Percentiles rank a stretch among this genome's conserved stretches.
Evolutionary conservation across 2,888 invertebrate genomes (phyloP).

Genomic region (Cordilura impudica): DNA sequence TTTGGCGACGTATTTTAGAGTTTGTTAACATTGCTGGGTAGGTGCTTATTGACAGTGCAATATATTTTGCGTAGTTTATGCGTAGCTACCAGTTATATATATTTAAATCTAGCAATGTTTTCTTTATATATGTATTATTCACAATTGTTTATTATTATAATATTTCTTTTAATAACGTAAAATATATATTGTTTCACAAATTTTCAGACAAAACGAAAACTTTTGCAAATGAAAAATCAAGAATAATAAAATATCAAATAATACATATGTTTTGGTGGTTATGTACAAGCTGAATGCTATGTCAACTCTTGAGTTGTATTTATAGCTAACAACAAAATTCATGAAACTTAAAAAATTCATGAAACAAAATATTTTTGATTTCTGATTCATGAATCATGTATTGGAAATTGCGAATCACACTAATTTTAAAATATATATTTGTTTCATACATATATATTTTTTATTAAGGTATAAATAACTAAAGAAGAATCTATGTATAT

Average conservation of each 20-base stretch:
- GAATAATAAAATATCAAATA: constrained; percentile 34
- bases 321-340: no score
- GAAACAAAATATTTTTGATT: no score
- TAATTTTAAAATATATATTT: no score
- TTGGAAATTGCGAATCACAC: no score
- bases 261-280: constrained; percentile 2
- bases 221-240: constrained; percentile 40
- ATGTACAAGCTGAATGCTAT: neutral
- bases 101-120: neutral
- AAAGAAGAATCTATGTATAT: no score
- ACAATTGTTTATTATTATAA: constrained; percentile 4
- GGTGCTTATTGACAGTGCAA: neutral
- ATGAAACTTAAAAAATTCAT: no score
- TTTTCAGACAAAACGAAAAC: constrained; percentile 32
- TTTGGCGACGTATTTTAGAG: constrained; percentile 50
- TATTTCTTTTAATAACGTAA: neutral
- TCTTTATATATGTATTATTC: neutral
- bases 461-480: no score
- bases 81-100: neutral
- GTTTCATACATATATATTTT: no score
- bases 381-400: no score
- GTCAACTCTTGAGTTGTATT: no score
- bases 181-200: constrained; percentile 15
- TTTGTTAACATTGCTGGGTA: constrained; percentile 55
- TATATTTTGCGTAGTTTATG: neutral